Evolutionary conservation across 2,888 invertebrate genomes (phyloP), one percentile per base, ranked within the genome.

Genomic region (Eledona agricola): DNA sequence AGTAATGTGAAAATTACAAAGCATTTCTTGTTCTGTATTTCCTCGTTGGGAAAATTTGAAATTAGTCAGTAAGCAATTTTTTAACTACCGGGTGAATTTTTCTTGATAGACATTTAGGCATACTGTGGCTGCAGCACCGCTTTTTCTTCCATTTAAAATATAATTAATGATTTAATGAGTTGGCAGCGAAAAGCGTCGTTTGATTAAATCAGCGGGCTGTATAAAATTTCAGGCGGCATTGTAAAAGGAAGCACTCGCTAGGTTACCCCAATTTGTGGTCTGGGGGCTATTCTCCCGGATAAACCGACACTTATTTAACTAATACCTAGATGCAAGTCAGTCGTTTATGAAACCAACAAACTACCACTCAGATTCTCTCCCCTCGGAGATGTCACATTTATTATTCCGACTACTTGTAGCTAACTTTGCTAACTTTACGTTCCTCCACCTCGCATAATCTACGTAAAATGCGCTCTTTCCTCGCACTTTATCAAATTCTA

Each of bases 351-450:
- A 43, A 49, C 35, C 54, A 43, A 54, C 50, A 50, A 55, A 55
- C 55, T 50, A 50, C 50, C 37, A 50, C 50, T 55, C 55, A 55
- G 50, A 55, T 55, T 55, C 50, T n/a, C n/a, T n/a, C n/a, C n/a
- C 50, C 45, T 45, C 28, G 35, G 55, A 55, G 50, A 55, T 50
- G 45, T 55, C 42, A 35, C 49, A 43, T 49, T 54, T 37, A 49
- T 54, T 52, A 51, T 46, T 38, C 51, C 45, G 31, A 32, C 31
- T 37, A 38, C 38, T 52, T 46, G 38, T 43, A 53, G 43, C 35
- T 10, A 43, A 54, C 35, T 54, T 54, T 43, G 23, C 17, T 31
- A 54, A 54, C 35, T 54, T 54, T 37, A 29, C 23, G 31, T 43
- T 46, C 29, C 23, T 13, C 40, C 28, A 19, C 11, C 32, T 32